Base-by-base conservation (phyloP, 2,113 vertebrate genomes). In the Erinaceus europaeus region DNA sequence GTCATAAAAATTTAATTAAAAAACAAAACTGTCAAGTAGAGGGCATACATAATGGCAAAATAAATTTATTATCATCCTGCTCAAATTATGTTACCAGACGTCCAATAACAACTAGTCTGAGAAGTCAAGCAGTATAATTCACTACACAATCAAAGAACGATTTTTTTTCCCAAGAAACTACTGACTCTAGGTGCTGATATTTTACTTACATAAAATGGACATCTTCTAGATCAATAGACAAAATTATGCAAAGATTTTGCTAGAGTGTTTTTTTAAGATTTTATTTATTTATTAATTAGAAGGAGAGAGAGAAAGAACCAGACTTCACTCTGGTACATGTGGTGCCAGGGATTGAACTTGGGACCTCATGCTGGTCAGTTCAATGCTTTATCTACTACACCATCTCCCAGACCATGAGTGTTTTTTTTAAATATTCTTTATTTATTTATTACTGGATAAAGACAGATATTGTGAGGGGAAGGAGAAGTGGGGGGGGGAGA, bases 41-140 rank as follows among this genome's bases (percentile, higher is more conserved):
- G 18, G 57, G 12, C 17, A 79, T 82, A 27, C 13, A 0, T 91
- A 53, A 52, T 75, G 14, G 14, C 27, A 91, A 72, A 76, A 72
- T 34, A 2, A 62, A 74, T 82, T 59, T 65, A 4, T 62, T 79
- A 6, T 46, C 69, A 18, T 82, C 68, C 9, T 62, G 36, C 52
- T 84, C 36, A 53, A 75, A 50, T 3, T 88, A 85, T 87, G 67
- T 52, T 20, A 42, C 44, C 40, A 25, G 27, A 20, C 15, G 21
- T 55, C 20, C 53, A 57, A 23, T 48, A 79, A 46, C 40, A 91
- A 23, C 10, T 48, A 78, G 4, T 25, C 68, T 79, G 27, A 46
- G 38, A 88, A 75, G 82, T n/a, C n/a, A 85, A 82, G 59, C 18
- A 84, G 46, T 57, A 64, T 42, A 76, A 18, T 68, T 72, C 38